Evolutionary conservation across 2,888 invertebrate genomes (phyloP), one percentile per base, ranked within the genome.

Genomic region (Volucella inflata): DNA sequence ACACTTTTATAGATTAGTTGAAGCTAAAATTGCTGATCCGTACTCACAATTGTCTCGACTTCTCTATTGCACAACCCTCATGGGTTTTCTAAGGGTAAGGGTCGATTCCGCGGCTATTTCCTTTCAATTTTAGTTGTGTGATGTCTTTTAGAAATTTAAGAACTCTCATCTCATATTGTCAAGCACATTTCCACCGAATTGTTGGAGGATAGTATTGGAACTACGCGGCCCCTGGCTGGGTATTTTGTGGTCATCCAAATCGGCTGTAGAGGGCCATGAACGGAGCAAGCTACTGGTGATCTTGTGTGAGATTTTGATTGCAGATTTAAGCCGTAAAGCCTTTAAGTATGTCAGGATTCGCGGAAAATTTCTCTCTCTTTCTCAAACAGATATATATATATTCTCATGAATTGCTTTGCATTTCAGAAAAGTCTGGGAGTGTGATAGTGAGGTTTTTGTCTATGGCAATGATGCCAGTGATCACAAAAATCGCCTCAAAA

Each of bases 51-150:
- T 57, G 17, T 87, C 89, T 46, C 88, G 90, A 1, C 48, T 91
- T 2, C 59, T 90, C 8, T 88, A 89, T 62, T 88, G 87, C 30
- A 57, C 90, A n/a, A 90, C 90, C 2, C 40, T 91, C 14, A 87
- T 91, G 81, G 88, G 88, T 38, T 87, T 90, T 11, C 79, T 91
- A 1, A 88, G 89, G 83, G 91, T 90, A 76, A 59, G 42, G 8
- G 1, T 2, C 12, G 30, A 30, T 30, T 6, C 6, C 6, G 6
- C 30, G 30, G 6, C 0, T 30, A 30, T 30, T 6, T 30, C 30
- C 4, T 30, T 30, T 30, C 30, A 30, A 30, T 30, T 6, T 30
- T 6, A 30, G 30, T 30, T 30, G 30, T 6, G 30, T 30, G 30
- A 30, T 14, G 9, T 40, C 55, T 55, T 21, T 8, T 9, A 91